Evolutionary conservation across 2,888 invertebrate species (phyloP).

Genomic region (Leucophenga maculata): DNA sequence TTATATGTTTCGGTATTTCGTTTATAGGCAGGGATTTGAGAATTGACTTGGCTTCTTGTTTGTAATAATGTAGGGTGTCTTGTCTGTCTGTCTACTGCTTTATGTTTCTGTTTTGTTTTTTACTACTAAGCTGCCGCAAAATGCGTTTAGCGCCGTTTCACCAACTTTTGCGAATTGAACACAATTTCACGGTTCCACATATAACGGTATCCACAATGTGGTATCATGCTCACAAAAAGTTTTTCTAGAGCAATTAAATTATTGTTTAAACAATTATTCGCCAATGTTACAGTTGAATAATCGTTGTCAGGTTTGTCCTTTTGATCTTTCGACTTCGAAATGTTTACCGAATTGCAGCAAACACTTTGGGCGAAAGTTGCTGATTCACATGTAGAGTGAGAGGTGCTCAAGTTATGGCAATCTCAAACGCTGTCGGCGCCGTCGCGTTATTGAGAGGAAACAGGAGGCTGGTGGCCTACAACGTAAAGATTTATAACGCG

Average conservation of each 20-base stretch:
- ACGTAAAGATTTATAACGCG: background rate
- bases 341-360: no score
- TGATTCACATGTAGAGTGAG: no score
- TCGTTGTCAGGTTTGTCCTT: no score
- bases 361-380: no score
- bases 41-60: background rate
- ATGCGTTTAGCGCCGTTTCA: constrained; percentile 87
- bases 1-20: background rate
- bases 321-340: no score
- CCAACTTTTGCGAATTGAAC: constrained; percentile 92
- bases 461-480: background rate
- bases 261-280: no score
- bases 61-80: constrained; percentile 6
- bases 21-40: background rate
- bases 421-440: no score
- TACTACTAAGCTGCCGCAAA: constrained; percentile 43
- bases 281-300: no score
- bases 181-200: constrained; percentile 95
- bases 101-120: constrained; percentile 25
- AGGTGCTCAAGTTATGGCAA: no score
- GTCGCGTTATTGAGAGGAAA: no score
- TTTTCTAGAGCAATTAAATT: constrained; percentile 20
- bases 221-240: constrained; percentile 72
- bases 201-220: constrained; percentile 85
- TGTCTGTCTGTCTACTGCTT: no score